A percentile compares a stretch with the other conserved stretches of the same genome.
phyloP scores from a whole-genome alignment of 2,797 vertebrate genomes.

The Protosalanx chinensis region DNA sequence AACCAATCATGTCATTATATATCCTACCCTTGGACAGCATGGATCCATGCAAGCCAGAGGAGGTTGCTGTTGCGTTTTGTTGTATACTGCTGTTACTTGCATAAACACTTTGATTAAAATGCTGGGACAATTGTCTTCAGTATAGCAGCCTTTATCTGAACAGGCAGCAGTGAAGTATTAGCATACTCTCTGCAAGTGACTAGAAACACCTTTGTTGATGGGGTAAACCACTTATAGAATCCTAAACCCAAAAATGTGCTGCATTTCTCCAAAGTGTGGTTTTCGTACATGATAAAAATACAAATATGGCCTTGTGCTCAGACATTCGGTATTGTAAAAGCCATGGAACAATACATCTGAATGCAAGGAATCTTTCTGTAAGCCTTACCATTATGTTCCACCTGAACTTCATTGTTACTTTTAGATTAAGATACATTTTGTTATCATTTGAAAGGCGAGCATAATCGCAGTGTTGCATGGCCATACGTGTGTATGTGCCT shows the following conservation, averaged over 20 bases:
- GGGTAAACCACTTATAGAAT: constrained; percentile 53
- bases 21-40: constrained; percentile 45
- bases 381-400: constrained; percentile 6
- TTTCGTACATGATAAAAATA: constrained; percentile 43
- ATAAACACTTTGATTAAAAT: constrained; percentile 63
- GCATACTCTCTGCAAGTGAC: constrained; percentile 56
- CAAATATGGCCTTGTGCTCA: constrained; percentile 32
- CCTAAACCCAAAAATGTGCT: constrained; percentile 40
- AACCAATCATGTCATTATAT: constrained; percentile 60
- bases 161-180: constrained; percentile 62
- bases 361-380: constrained; percentile 13
- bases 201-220: constrained; percentile 59
- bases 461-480: too few relatives aligned
- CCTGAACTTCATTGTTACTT: constrained; percentile 17
- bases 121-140: constrained; percentile 42
- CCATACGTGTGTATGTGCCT: too few relatives aligned
- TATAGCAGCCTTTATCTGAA: constrained; percentile 66
- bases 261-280: constrained; percentile 30
- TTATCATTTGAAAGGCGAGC: too few relatives aligned
- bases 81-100: constrained; percentile 55
- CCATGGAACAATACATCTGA: constrained; percentile 21
- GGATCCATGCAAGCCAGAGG: constrained; percentile 49
- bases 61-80: constrained; percentile 32
- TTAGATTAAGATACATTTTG: constrained; percentile 7
- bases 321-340: constrained; percentile 16